Evolutionary conservation across 2,888 invertebrate species (phyloP), one percentile per base, ranked within the genome.

Genomic region (Conistra vaccinii): DNA sequence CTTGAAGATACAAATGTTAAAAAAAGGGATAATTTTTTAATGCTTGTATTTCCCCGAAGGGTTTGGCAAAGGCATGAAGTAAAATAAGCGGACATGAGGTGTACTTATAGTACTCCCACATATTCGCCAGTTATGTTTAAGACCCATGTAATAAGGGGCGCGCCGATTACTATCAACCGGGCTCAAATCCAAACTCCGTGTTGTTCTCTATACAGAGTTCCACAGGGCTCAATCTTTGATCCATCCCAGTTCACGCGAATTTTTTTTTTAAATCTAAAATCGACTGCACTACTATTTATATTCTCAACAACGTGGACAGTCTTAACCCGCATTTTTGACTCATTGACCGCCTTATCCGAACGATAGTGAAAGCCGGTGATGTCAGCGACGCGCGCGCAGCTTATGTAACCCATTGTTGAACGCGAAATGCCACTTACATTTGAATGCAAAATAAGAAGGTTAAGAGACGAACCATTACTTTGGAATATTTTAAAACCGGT

Each of bases 321-420:
- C 63, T 69, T 87, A 87, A 80, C 86, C 86, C 81, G 85, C 77
- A 86, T 87, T 78, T 87, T 84, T 84, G 85, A 78, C 87, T 87
- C 84, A 81, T 69, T 87, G 87, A 87, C 88, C 87, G 87, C 85
- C 84, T 80, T 87, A 78, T 65, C 72, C 53, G 69, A 78, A 71
- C 76, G 86, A 80, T 75, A 87, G 87, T 87, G 87, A 87, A 87
- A 87, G 87, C 72, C 61, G 61, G 29, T 83, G 80, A 80, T 85
- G 87, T 87, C 88, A 86, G 70, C 75, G 45, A 68, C 77, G 81
- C 84, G 71, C 80, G 76, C 87, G 78, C 84, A 78, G 55, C 39
- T 85, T 85, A 85, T 71, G 76, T 81, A 85, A 85, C 57, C 78
- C 72, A 85, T 87, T 87, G 87, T 87, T 80, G 76, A 71, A 60